Evolutionary conservation across 2,113 vertebrate genomes (phyloP).

Genomic region (Pachycephala philippinensis): DNA sequence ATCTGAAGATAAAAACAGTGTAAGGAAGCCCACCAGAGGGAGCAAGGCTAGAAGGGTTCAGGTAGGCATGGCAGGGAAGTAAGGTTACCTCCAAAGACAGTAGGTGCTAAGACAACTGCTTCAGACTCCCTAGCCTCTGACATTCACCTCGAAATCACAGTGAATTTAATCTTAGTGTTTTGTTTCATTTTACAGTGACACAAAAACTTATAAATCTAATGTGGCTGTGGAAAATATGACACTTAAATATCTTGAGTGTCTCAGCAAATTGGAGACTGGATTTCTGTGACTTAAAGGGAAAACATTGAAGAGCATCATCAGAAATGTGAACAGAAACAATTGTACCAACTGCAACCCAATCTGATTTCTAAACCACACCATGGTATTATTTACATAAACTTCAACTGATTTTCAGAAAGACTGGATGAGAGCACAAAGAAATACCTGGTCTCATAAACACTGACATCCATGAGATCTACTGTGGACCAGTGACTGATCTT

Average conservation of each 20-base stretch:
- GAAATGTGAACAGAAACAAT: not conserved
- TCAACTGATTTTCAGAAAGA: not conserved
- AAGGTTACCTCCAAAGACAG: not conserved
- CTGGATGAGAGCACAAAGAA: not conserved
- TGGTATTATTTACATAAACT: not conserved
- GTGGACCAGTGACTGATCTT: not conserved
- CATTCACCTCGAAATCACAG: not conserved
- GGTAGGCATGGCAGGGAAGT: rapidly evolving
- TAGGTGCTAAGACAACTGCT: not conserved
- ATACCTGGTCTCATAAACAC: not conserved
- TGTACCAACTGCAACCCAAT: rapidly evolving
- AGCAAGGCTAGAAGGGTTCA: not conserved
- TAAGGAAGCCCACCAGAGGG: not conserved
- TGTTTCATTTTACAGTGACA: not conserved
- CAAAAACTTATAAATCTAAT: not conserved
- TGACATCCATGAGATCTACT: not conserved
- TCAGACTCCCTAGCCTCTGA: not conserved
- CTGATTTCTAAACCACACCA: not conserved
- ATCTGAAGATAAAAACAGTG: not conserved
- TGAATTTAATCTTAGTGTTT: not conserved
- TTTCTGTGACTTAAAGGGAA: not conserved
- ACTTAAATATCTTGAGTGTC: not conserved
- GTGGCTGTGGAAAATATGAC: not conserved
- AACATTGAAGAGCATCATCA: not conserved
- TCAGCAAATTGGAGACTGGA: not conserved